These are phyloP conservation scores for Aselliscus stoliczkanus DNA, from an alignment of 2,797 vertebrate genomes.

Conservation along the genomic window DNA sequence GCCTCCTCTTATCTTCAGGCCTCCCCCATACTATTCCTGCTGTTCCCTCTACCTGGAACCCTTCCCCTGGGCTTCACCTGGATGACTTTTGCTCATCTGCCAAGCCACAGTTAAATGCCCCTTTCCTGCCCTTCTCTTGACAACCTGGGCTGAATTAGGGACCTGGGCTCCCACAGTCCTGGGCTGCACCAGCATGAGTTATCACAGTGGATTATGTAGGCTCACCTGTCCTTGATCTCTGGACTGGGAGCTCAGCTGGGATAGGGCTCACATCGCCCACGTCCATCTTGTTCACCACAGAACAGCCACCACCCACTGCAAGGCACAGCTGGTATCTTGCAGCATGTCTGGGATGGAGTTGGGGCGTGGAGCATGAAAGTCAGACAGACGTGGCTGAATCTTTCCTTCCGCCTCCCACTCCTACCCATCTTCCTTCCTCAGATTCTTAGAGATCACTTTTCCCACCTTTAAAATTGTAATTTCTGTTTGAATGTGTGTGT, in stretches of 20 bases:
- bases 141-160: neutral
- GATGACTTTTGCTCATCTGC: neutral
- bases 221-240: neutral
- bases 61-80: neutral
- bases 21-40: no score
- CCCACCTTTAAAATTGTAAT: neutral
- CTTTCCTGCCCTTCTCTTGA: neutral
- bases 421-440: neutral
- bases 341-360: no score
- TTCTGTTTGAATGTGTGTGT: neutral
- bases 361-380: fast-evolving
- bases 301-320: neutral
- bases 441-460: neutral
- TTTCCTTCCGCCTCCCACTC: neutral
- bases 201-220: fast-evolving
- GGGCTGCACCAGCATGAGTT: neutral
- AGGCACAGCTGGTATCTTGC: neutral
- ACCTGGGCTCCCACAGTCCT: neutral
- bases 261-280: neutral
- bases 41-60: neutral
- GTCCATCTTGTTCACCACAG: neutral
- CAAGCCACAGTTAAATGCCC: neutral
- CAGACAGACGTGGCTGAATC: neutral
- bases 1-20: neutral
- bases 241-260: neutral